Evolutionary conservation across 92 coral and sea anemone species (phyloP), one percentile per base, ranked within the genome.

Genomic region (Palythoa grandis): DNA sequence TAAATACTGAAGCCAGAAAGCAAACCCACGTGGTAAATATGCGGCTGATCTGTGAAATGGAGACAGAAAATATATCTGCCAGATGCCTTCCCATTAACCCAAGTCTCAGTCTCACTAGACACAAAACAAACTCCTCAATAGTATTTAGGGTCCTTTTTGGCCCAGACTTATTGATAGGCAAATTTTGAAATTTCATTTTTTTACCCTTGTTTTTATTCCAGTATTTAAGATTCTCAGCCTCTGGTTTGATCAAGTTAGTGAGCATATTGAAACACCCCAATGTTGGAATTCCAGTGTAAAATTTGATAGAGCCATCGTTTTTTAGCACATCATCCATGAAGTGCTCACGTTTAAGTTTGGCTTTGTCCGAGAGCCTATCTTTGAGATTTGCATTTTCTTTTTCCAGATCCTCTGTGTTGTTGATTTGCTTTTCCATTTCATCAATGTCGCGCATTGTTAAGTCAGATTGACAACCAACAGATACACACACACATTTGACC

Each of bases 91-190:
- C 91, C 82, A 25, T 86, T 40, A 72, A 24, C 13, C 94, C 94
- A 76, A 92, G 94, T 25, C 92, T 79, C 57, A 85, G 77, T 68
- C 86, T 91, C 69, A 88, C 94, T 37, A 91, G 84, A 47, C 82
- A 11, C 23, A 85, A 52, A 76, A 92, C 75, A 77, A 86, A 83
- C 73, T 89, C 90, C 67, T 91, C 88, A 69, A n/a, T 53, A 6
- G 83, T 78, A 15, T 43, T 50, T 53, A 91, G 70, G 40, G 38
- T 25, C 63, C 88, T 85, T 53, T 86, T 88, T 20, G 90, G 92
- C 74, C 94, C 90, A 29, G 92, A 87, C 71, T 85, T 91, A 50
- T 47, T 69, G 20, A 87, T 90, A 20, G 37, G 67, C 14, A 73
- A 72, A 23, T 72, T 71, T 74, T 82, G 83, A 52, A 57, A 82